phyloP scores from a whole-genome alignment of 2,113 vertebrate genomes.

The Tapirus terrestris region DNA sequence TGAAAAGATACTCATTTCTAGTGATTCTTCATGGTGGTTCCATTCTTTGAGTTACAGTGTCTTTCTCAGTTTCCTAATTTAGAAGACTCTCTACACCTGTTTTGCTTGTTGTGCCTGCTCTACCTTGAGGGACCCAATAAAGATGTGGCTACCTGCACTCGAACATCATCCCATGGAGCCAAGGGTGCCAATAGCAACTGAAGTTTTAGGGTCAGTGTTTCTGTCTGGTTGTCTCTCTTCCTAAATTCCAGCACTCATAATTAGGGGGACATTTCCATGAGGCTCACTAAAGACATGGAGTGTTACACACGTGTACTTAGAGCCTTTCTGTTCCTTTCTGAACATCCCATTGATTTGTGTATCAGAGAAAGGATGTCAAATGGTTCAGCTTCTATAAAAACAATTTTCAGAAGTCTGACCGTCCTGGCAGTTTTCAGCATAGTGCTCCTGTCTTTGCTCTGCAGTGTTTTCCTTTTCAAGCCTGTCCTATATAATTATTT shows the following conservation, averaged over 20 bases:
- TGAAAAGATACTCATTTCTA: neutral
- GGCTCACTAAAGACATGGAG: neutral
- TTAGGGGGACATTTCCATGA: neutral
- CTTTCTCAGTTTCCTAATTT: neutral
- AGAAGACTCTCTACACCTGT: neutral
- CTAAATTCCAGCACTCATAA: neutral
- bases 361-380: neutral
- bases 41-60: neutral
- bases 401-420: neutral
- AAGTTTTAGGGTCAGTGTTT: neutral
- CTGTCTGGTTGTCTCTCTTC: neutral
- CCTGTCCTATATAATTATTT: neutral
- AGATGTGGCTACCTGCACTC: accelerated
- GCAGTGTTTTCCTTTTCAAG: neutral
- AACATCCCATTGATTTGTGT: accelerated
- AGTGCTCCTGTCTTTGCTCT: neutral
- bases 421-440: neutral
- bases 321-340: neutral
- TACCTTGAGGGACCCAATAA: neutral
- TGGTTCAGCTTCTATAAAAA: neutral
- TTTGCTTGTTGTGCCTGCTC: neutral
- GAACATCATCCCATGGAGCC: neutral
- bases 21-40: neutral
- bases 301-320: neutral
- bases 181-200: accelerated